Evolutionary conservation across 1,140 invertebrate genomes (phyloP), one percentile per base, ranked within the genome.

Genomic region (Tigriopus japonicus): DNA sequence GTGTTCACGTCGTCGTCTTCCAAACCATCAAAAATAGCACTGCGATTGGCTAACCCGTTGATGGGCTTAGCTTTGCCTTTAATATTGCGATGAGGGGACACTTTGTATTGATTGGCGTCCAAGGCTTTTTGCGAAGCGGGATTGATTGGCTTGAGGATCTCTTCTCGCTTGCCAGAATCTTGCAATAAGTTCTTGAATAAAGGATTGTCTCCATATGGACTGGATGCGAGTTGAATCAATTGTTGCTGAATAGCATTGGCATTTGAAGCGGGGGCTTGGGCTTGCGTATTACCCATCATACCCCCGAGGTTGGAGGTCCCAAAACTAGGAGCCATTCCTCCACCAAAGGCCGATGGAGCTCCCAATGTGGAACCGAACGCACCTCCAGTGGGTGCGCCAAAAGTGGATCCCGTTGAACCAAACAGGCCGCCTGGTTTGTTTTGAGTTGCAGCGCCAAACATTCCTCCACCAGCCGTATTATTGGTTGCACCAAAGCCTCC

Each of bases 61-160:
- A 58, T 23, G 24, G 58, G 58, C 64, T 76, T 79, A 0, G 78
- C 74, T 68, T 81, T 82, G 0, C 84, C 70, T 67, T 78, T 80
- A 3, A 74, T 71, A 64, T 71, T 76, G 1, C 75, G 76, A 42
- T 76, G 72, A 2, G 77, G 72, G 6, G 77, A 77, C n/a, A 85
- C 75, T 73, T 83, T 85, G 63, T 76, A 75, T 76, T 71, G 71
- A 64, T 77, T 68, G 55, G 24, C 3, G 7, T 67, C 71, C 53
- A 80, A 69, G 63, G 74, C 63, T 68, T 81, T 80, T 67, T 83
- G 81, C 12, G 82, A 78, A 6, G 76, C 70, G 7, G 81, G 76
- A 72, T 83, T 84, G 1, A 82, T 80, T 14, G 84, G 81, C 67
- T 84, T 83, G n/a, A 84, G 70, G 12, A 84, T 67, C 59, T 82